Evolutionary conservation across 2,113 vertebrate species (phyloP).

Genomic region (Phalacrocorax pelagicus): DNA sequence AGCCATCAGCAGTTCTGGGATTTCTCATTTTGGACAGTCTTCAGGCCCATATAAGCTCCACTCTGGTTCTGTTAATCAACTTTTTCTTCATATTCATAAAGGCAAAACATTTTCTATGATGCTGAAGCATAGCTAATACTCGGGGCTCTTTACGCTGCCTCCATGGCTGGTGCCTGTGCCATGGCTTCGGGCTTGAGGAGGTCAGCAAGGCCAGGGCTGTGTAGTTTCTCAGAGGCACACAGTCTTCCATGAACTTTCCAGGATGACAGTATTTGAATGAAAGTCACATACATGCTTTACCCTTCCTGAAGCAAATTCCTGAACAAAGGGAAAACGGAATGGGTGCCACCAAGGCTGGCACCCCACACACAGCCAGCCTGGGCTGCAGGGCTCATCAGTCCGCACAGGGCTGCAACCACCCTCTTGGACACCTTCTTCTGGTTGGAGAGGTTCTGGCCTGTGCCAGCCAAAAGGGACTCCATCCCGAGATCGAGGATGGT

Average conservation of each 20-base stretch:
- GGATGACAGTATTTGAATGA: not conserved
- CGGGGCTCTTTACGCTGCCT: not conserved
- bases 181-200: not conserved
- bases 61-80: not conserved
- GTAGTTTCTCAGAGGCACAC: not conserved
- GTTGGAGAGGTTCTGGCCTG: not conserved
- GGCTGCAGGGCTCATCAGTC: rapidly evolving
- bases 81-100: not conserved
- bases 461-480: not conserved
- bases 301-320: not conserved
- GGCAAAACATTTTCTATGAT: not conserved
- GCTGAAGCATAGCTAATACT: not conserved
- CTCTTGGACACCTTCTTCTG: not conserved
- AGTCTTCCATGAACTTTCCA: not conserved
- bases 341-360: rapidly evolving
- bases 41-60: not conserved
- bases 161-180: rapidly evolving
- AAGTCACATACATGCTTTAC: rapidly evolving
- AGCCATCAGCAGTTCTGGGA: not conserved
- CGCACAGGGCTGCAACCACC: not conserved
- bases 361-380: not conserved
- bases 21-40: not conserved
- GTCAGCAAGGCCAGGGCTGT: not conserved
- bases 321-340: not conserved
- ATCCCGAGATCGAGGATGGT: not conserved